Evolutionary conservation across 2,888 invertebrate genomes (phyloP).

Genomic region (Agrochola litura): DNA sequence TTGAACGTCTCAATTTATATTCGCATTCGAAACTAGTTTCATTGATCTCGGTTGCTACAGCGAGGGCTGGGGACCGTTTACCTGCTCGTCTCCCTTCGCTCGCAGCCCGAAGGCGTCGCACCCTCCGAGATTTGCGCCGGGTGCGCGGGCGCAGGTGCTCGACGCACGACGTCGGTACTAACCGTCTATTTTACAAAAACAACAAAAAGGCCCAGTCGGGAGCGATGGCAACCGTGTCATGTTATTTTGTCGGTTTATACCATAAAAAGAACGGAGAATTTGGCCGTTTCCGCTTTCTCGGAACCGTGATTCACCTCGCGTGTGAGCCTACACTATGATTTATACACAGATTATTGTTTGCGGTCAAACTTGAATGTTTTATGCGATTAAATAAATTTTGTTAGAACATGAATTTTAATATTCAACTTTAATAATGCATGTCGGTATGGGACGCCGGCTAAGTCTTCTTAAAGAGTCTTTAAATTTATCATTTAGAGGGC

Average conservation of each 20-base stretch:
- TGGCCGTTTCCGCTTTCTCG: slow-evolving; percentile 89
- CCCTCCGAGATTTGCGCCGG: slow-evolving; percentile 88
- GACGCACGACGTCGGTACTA: slow-evolving; percentile 81
- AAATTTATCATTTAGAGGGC: slow-evolving; percentile 80
- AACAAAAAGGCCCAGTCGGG: slow-evolving; percentile 71
- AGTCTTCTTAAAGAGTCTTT: slow-evolving; percentile 79
- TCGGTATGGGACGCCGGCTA: slow-evolving; percentile 66
- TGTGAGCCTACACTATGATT: slow-evolving; percentile 84
- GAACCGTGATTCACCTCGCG: slow-evolving; percentile 88
- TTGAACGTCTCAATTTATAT: slow-evolving; percentile 38
- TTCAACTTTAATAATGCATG: slow-evolving; percentile 75
- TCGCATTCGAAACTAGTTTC: slow-evolving; percentile 73
- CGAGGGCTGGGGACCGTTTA: slow-evolving; percentile 80
- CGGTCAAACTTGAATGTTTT: slow-evolving; percentile 80
- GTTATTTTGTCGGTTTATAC: slow-evolving; percentile 79
- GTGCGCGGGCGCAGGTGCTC: slow-evolving; percentile 87
- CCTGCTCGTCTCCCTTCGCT: slow-evolving; percentile 81
- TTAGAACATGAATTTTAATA: slow-evolving; percentile 80
- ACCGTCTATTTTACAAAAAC: slow-evolving; percentile 82
- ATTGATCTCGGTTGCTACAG: slow-evolving; percentile 69
- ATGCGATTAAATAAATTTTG: slow-evolving; percentile 79
- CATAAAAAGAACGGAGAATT: slow-evolving; percentile 86
- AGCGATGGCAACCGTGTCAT: slow-evolving; percentile 75
- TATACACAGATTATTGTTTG: slow-evolving; percentile 83
- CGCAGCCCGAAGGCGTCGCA: slow-evolving; percentile 73